These are phyloP conservation scores for Cercopithecus petaurista DNA, from an alignment of 2,797 vertebrate genomes.

Conservation along the genomic window DNA sequence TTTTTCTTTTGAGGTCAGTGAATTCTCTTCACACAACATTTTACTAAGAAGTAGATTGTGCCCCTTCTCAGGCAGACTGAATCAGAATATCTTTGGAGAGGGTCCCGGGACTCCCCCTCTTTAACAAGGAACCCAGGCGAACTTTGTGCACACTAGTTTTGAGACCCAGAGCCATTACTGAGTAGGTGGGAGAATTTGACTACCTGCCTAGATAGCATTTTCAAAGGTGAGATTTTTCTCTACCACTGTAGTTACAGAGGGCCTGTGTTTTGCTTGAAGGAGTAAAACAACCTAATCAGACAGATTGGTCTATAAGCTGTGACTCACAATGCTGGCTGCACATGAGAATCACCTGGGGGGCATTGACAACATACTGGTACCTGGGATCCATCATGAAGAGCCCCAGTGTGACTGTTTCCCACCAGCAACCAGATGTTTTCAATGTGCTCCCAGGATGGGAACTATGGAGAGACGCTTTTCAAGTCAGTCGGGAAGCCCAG, in stretches of 20 bases:
- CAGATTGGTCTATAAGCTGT: neutral
- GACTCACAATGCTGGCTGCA: neutral
- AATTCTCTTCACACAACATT: neutral
- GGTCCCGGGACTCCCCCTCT: neutral
- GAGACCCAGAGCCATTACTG: neutral
- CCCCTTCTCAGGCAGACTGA: neutral
- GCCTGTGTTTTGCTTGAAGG: neutral
- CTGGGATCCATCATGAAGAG: neutral
- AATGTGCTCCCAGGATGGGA: neutral
- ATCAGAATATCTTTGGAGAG: neutral
- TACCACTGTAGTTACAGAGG: neutral
- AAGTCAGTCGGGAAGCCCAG: neutral
- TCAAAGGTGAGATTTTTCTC: neutral
- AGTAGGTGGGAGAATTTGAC: neutral
- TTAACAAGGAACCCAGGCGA: neutral
- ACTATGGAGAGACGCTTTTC: neutral
- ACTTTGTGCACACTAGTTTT: neutral
- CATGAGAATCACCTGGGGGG: neutral
- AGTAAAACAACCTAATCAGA: neutral
- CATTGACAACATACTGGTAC: neutral
- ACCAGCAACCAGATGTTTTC: neutral
- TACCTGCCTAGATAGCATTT: neutral
- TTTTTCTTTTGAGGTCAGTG: neutral
- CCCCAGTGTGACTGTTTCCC: neutral
- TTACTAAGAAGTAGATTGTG: neutral